Evolutionary conservation across 2,113 vertebrate species (phyloP).

Genomic region (Corydoras sp.): DNA sequence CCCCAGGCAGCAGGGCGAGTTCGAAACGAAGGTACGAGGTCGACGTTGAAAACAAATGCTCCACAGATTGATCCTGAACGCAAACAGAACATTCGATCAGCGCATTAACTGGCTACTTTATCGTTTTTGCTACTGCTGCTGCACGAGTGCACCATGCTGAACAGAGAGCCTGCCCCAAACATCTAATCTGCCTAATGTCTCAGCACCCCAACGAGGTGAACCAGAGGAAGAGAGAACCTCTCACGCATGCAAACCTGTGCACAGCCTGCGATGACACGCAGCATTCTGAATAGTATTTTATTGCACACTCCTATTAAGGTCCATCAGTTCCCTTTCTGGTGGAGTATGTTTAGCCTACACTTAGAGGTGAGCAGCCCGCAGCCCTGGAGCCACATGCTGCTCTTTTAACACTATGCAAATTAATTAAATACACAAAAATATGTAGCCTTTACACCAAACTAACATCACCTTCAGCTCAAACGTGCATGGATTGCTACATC

Average conservation of each 20-base stretch:
- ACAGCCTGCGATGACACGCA: slow-evolving; percentile 10
- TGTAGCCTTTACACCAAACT: no score
- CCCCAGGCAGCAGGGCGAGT: slow-evolving; percentile 7
- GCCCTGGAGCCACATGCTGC: no score
- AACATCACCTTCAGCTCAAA: no score
- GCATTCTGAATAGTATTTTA: slow-evolving; percentile 41
- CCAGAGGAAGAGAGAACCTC: slow-evolving; percentile 5
- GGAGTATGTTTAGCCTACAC: no score
- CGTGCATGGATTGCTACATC: no score
- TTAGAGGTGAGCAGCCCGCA: no score
- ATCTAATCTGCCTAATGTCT: slow-evolving; percentile 1
- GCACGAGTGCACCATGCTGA: not conserved
- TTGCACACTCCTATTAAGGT: slow-evolving; percentile 49
- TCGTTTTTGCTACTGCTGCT: slow-evolving; percentile 33
- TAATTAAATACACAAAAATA: no score
- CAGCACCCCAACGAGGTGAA: no score
- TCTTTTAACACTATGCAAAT: no score
- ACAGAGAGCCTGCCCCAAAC: not conserved
- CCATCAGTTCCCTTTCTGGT: no score
- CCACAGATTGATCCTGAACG: slow-evolving; percentile 15
- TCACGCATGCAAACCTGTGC: slow-evolving; percentile 50
- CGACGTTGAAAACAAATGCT: slow-evolving; percentile 10
- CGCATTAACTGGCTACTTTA: slow-evolving; percentile 35
- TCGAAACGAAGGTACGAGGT: slow-evolving; percentile 14
- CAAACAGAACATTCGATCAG: slow-evolving; percentile 30